Conservation (phyloP, 1,140 invertebrate genomes). For the Pissodes strobi region DNA sequence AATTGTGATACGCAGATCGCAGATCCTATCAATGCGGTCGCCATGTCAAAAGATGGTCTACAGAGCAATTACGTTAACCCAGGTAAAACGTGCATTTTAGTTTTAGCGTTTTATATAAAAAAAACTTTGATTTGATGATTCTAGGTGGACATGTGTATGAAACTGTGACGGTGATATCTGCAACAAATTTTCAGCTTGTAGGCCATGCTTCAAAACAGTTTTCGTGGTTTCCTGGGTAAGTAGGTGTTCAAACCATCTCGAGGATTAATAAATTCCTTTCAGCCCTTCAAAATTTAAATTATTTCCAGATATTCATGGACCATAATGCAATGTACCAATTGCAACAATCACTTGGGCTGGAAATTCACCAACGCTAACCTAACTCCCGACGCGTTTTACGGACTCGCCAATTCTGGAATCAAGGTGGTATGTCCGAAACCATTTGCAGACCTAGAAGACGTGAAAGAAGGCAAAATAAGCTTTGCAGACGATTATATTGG, state of each 20-base stretch:
- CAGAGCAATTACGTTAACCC: conserved; percentile 84
- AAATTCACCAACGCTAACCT: conserved; percentile 71
- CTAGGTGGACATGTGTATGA: conserved; percentile 76
- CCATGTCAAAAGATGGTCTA: conserved; percentile 80
- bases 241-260: neutral
- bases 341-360: conserved; percentile 78
- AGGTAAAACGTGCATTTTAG: conserved; percentile 44
- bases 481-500: conserved; percentile 24
- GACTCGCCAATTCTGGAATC: conserved; percentile 61
- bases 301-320: conserved; percentile 76
- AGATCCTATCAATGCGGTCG: conserved; percentile 73
- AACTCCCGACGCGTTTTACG: conserved; percentile 73
- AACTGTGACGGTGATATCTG: conserved; percentile 74
- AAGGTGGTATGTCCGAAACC: conserved; percentile 36
- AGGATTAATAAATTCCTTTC: neutral
- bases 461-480: conserved; percentile 7
- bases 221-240: conserved; percentile 86
- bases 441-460: neutral
- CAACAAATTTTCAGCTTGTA: conserved; percentile 63
- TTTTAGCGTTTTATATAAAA: conserved; percentile 4
- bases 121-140: conserved; percentile 34
- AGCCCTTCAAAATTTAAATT: neutral
- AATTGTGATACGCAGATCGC: conserved; percentile 67
- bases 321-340: conserved; percentile 70
- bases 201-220: conserved; percentile 68